Base-by-base conservation (phyloP, 2,113 vertebrate species). In the Apus apus region DNA sequence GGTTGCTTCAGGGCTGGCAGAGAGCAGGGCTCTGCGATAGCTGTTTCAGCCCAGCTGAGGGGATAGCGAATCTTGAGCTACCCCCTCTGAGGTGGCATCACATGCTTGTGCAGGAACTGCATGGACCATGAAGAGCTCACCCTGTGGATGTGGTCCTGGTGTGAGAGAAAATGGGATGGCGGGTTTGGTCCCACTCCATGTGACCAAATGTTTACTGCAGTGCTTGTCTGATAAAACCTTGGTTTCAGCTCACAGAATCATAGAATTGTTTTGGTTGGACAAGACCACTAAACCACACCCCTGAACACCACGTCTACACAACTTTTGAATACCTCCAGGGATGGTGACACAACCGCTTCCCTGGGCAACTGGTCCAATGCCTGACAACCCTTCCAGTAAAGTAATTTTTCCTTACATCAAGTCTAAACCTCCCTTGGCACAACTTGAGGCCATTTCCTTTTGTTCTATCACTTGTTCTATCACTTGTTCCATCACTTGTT, bases 31-130 rank as follows among this genome's bases (percentile, higher is more conserved):
- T 73, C 40, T 1, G 0, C n/a, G 19, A 30, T 6, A 53, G 58
- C 36, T 72, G 27, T 60, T 71, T 53, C 65, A 68, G 38, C 27
- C 32, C 61, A 38, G 9, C 22, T 0, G 1, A 46, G 34, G 67
- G 73, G 43, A 27, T 0, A 3, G 27, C 8, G 1, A 16, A 56
- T 23, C 15, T 27, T 36, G 32, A 50, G 26, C 30, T 70, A 34
- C 34, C 27, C 15, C 36, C 30, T 13, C 26, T 0, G 0, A 54
- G 56, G 53, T 1, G 2, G 14, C 1, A 1, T 1, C 0, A 16
- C 56, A 43, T 1, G 5, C 48, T 40, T 46, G n/a, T 64, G 27
- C 9, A 13, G 62, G 32, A 61, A 7, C 38, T 61, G 36, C 2
- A 0, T 27, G 15, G 29, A 48, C 29, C 19, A 12, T 14, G 34